These are phyloP conservation scores for Calidris pugnax DNA, from an alignment of 2,113 vertebrate genomes.

Conservation along the genomic window DNA sequence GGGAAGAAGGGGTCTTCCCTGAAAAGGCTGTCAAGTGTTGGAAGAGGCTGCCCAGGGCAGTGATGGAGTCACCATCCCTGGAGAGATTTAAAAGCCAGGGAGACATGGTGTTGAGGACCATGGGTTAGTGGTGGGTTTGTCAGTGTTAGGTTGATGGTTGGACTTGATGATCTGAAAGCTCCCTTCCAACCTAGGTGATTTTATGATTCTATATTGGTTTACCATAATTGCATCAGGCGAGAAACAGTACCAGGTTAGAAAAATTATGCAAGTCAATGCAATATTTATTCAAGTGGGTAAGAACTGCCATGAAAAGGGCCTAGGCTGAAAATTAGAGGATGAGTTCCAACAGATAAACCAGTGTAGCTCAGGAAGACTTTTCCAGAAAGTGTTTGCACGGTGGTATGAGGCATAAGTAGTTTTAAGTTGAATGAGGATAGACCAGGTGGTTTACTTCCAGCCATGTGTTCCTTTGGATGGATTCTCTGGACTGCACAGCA, in stretches of 20 bases:
- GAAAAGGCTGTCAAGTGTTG: neutral
- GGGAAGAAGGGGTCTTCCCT: neutral
- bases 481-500: neutral
- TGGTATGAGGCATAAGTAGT: neutral
- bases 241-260: neutral
- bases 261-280: neutral
- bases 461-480: neutral
- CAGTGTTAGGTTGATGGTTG: neutral
- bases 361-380: neutral
- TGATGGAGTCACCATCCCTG: neutral
- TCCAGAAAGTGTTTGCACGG: neutral
- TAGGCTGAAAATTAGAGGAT: neutral
- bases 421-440: neutral
- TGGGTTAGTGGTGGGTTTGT: neutral
- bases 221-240: neutral
- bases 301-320: neutral
- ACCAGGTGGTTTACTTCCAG: neutral
- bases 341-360: neutral
- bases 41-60: neutral
- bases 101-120: neutral
- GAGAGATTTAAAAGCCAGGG: neutral
- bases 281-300: neutral
- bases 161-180: neutral
- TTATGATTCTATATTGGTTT: neutral
- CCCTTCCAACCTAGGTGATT: neutral